A percentile compares a stretch with the other conserved stretches of the same genome.
phyloP scores from a whole-genome alignment of 2,888 invertebrate genomes.

The Leucania comma region DNA sequence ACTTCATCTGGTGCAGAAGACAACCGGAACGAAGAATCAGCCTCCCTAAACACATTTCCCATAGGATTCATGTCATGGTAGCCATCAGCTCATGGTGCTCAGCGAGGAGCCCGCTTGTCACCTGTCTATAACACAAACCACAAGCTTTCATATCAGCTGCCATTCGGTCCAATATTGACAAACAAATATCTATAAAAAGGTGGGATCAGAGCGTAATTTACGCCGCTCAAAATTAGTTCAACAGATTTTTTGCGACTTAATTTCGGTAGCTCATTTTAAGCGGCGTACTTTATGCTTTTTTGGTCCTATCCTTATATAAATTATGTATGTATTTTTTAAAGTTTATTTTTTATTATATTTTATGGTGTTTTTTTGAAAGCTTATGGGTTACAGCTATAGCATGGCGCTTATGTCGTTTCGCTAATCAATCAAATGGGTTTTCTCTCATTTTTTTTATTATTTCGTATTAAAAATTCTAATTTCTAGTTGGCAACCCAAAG shows the following conservation, averaged over 20 bases:
- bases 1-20: constrained; percentile 4
- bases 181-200: constrained; percentile 68
- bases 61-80: constrained; percentile 40
- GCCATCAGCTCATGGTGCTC: constrained; percentile 29
- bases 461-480: constrained; percentile 60
- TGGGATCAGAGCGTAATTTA: constrained; percentile 22
- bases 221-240: constrained; percentile 13
- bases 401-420: constrained; percentile 78
- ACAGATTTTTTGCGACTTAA: background rate
- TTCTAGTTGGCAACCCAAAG: constrained; percentile 83
- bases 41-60: constrained; percentile 47
- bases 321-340: constrained; percentile 53
- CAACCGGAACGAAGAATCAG: constrained; percentile 7
- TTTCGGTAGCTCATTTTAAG: constrained; percentile 21
- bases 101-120: constrained; percentile 59
- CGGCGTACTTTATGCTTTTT: constrained; percentile 9
- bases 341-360: constrained; percentile 53
- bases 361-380: constrained; percentile 81
- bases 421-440: constrained; percentile 62
- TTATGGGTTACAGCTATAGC: constrained; percentile 86
- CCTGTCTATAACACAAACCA: constrained; percentile 76
- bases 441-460: constrained; percentile 59
- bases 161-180: constrained; percentile 89
- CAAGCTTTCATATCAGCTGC: constrained; percentile 85
- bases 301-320: constrained; percentile 27